Base-by-base conservation (phyloP, 1,140 invertebrate genomes). In the Heliconius hewitsoni region DNA sequence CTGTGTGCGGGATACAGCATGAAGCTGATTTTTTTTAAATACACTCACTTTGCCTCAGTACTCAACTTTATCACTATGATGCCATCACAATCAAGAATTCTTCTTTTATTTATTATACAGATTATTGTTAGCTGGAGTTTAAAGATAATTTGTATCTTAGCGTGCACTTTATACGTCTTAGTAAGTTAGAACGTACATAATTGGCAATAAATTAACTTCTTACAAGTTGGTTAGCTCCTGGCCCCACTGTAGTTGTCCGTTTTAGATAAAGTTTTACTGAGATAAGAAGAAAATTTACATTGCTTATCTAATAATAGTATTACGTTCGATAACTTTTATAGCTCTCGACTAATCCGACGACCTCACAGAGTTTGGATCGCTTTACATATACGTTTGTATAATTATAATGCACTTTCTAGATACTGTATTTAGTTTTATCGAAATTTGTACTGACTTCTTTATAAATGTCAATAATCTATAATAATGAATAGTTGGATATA, bases 181-280 rank as follows among this genome's bases (percentile, higher is more conserved):
- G 60, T 66, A 66, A 66, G 8, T 72, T 72, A 42, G 90, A 90
- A 93, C 87, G 84, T 89, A 90, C 87, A 90, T 93, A 92, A 93
- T 94, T 94, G 92, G 90, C 90, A 87, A 91, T 94, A 94, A 93
- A 92, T 94, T 93, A 90, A 89, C 77, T 86, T 88, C 80, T 84
- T 85, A 87, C 84, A 86, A 88, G 88, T 91, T 89, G 85, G 83
- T 88, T 85, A 89, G 86, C 88, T 89, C 85, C 85, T 78, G 85
- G 81, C 83, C 78, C 73, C 39, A 78, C 50, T 73, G 73, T 46
- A 78, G 76, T 77, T 74, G 74, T 78, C 71, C 77, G 70, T 34
- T 76, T 66, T 77, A 79, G 77, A 81, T 81, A 81, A 78, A 74
- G 34, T 60, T 81, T 74, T 76, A 55, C 71, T 34, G 72, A 27